Base-by-base conservation (phyloP, 2,797 vertebrate species). In the Gymnocypris eckloni region DNA sequence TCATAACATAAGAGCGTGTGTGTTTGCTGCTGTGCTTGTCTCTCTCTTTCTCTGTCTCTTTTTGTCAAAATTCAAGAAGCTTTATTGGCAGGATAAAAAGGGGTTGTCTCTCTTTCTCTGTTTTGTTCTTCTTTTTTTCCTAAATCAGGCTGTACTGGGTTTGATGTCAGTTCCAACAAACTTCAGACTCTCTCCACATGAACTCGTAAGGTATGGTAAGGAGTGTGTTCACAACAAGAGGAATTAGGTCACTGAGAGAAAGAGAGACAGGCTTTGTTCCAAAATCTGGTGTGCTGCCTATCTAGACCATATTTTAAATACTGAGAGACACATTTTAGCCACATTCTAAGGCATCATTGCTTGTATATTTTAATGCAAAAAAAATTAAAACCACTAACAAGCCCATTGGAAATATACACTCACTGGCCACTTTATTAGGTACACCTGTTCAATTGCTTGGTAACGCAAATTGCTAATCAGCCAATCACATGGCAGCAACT, bases 111-210 rank as follows among this genome's bases (percentile, higher is more conserved):
- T 45, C 6, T 72, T 79, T 75, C 67, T 81, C 45, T 73, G 25
- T 73, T n/a, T 87, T 37, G 39, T 61, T 59, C 50, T 61, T 71
- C 52, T 37, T 61, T 66, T 76, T 22, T 81, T 71, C 61, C 52
- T 39, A 78, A 79, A 78, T 71, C 80, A 83, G 70, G 75, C 79
- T 72, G 61, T 73, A 22, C 45, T 66, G 79, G 77, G 87, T 94
- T 93, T 93, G 92, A 93, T 93, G 92, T 93, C 90, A 28, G 83
- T 91, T 92, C 91, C 92, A 94, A 93, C 87, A 92, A 70, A 85
- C 71, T 82, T 87, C 87, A 87, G 73, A 70, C 72, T 66, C 75
- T 86, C 84, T 86, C 61, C 67, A 56, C 70, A 81, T 72, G 78
- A 86, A 87, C 82, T 87, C 76, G 64, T 82, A 73, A 77, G 54